phyloP scores from a whole-genome alignment of 1,140 invertebrate species.

The Rhizoglyphus robini region DNA sequence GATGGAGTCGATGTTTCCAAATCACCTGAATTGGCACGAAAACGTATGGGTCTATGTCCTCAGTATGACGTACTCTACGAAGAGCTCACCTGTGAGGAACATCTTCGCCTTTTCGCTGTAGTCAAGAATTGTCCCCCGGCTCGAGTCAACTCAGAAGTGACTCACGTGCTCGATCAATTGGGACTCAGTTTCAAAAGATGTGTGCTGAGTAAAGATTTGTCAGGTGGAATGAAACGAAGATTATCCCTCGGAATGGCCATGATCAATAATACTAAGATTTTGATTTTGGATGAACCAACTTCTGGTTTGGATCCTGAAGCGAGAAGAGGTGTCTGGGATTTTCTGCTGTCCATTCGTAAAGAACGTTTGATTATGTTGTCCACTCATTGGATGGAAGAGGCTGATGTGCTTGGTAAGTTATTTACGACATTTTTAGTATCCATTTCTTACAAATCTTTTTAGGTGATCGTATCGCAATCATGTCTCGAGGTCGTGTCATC shows the following conservation, averaged over 20 bases:
- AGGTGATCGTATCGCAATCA: constrained; percentile 82
- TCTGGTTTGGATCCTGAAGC: constrained; percentile 88
- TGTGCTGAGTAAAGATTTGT: constrained; percentile 24
- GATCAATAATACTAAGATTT: constrained; percentile 48
- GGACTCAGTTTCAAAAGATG: constrained; percentile 14
- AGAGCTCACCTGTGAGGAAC: constrained; percentile 33
- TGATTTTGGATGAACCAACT: constrained; percentile 81
- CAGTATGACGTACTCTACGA: constrained; percentile 46
- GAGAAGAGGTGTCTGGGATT: constrained; percentile 70
- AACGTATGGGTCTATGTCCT: constrained; percentile 69
- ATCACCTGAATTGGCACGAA: constrained; percentile 43
- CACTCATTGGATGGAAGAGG: constrained; percentile 30
- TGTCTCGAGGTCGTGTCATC: constrained; percentile 60
- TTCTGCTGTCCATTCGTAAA: constrained; percentile 33
- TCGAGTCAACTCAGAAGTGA: not conserved
- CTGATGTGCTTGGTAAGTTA: constrained; percentile 34
- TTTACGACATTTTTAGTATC: too few species aligned
- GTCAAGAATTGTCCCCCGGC: constrained; percentile 14
- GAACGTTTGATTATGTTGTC: constrained; percentile 36
- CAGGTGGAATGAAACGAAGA: constrained; percentile 43
- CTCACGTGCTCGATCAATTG: constrained; percentile 15
- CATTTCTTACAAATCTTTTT: too few species aligned
- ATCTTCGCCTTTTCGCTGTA: constrained; percentile 12
- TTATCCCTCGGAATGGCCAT: constrained; percentile 41
- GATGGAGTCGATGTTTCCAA: constrained; percentile 49